A percentile compares a stretch with the other conserved stretches of the same genome.
Conservation (phyloP, 2,888 invertebrate species). For the Flexamia atlantica region DNA sequence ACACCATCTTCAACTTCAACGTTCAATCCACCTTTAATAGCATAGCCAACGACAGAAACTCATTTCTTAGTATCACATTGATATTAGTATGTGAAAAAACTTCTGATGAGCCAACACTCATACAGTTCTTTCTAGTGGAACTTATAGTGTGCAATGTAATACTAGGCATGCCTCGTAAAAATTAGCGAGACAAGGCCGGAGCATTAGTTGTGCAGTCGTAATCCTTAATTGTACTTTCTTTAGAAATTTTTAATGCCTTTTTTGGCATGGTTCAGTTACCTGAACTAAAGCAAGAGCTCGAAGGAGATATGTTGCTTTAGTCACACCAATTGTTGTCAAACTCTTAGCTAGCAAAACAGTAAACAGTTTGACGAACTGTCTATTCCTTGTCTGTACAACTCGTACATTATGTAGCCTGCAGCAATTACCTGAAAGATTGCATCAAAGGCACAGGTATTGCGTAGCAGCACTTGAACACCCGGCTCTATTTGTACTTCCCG, state of each 20-base stretch:
- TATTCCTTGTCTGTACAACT: not conserved
- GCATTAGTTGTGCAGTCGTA: not conserved
- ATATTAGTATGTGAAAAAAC: not conserved
- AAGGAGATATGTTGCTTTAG: not conserved
- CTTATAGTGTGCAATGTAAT: not conserved
- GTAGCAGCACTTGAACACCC: not conserved
- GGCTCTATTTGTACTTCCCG: not conserved
- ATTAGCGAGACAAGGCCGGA: not conserved
- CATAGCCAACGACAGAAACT: not conserved
- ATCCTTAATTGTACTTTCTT: not conserved
- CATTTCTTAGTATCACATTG: not conserved
- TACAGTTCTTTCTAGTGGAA: not conserved
- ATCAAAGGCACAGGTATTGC: not conserved
- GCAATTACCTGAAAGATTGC: not conserved
- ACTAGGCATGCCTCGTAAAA: not conserved
- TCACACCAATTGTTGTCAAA: not conserved
- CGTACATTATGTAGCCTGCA: not conserved
- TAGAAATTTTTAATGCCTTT: not conserved
- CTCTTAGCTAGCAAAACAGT: not conserved
- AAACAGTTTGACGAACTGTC: not conserved
- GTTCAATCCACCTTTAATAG: not conserved
- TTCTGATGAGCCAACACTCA: not conserved
- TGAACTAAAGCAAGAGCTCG: not conserved
- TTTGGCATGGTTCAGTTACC: not conserved
- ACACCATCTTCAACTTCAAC: not conserved